Evolutionary conservation across 2,113 vertebrate species (phyloP).

Genomic region (Sminthopsis crassicaudata): DNA sequence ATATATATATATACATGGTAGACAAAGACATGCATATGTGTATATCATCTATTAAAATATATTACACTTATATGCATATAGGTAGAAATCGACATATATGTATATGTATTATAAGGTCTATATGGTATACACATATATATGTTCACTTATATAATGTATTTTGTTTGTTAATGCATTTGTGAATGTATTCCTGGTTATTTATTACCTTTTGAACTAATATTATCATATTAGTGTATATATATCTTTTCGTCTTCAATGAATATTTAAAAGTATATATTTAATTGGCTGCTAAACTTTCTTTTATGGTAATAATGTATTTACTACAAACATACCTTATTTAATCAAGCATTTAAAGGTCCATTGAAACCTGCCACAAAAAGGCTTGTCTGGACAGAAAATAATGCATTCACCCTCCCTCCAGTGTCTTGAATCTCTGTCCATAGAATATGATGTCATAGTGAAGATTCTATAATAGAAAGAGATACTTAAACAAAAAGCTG

Average conservation of each 20-base stretch:
- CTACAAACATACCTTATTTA: not conserved
- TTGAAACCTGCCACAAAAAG: not conserved
- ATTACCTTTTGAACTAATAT: not conserved
- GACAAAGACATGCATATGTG: not conserved
- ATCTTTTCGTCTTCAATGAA: not conserved
- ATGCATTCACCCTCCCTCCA: not conserved
- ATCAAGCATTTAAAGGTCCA: not conserved
- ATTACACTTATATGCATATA: not conserved
- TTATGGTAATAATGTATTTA: not conserved
- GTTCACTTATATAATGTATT: not conserved
- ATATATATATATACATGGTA: not conserved
- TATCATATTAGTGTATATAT: not conserved
- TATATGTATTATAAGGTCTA: not conserved
- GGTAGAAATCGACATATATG: not conserved
- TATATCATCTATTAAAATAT: not conserved
- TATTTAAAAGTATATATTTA: not conserved
- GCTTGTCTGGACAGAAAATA: not conserved
- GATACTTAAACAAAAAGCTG: not conserved
- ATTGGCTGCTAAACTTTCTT: not conserved
- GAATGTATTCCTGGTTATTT: not conserved
- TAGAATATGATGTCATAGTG: not conserved
- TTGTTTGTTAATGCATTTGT: not conserved
- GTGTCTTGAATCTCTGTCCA: not conserved
- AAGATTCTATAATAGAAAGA: conserved; percentile 11
- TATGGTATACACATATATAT: not conserved